Conservation (phyloP, 1,140 invertebrate genomes). For the Penaeus indicus region DNA sequence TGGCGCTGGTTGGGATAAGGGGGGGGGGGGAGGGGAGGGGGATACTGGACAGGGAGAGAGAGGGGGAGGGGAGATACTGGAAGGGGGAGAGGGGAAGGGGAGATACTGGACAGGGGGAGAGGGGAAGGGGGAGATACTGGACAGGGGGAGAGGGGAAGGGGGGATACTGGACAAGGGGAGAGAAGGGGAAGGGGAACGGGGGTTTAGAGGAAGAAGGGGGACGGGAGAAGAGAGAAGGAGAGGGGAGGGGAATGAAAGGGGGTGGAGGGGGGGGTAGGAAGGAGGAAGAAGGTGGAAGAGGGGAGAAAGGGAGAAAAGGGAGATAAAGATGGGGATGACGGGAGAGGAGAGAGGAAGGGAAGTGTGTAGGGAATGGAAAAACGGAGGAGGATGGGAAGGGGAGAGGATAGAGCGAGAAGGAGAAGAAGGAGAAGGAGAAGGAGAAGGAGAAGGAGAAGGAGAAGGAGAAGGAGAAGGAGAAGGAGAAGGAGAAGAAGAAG, state of each 20-base stretch:
- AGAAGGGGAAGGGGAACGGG: background rate
- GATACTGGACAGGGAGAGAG: conserved; percentile 25
- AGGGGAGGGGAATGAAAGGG: background rate
- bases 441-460: background rate
- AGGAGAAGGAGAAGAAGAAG: too few species aligned
- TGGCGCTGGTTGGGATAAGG: background rate
- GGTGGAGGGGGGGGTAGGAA: background rate
- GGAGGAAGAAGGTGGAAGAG: background rate
- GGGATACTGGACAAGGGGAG: background rate
- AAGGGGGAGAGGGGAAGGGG: background rate
- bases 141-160: background rate
- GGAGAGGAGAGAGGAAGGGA: background rate
- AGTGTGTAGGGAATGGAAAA: background rate
- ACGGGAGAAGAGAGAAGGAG: too few species aligned
- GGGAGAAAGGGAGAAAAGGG: too few species aligned
- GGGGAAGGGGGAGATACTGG: background rate
- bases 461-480: background rate
- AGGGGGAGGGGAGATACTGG: background rate
- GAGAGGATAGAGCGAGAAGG: background rate
- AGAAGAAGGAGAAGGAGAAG: background rate
- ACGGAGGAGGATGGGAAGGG: background rate
- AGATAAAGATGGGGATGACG: background rate
- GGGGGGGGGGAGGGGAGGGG: background rate
- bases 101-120: background rate
- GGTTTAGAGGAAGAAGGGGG: background rate